Evolutionary conservation across 2,888 invertebrate species (phyloP).

Genomic region (Dryadula phaetusa): DNA sequence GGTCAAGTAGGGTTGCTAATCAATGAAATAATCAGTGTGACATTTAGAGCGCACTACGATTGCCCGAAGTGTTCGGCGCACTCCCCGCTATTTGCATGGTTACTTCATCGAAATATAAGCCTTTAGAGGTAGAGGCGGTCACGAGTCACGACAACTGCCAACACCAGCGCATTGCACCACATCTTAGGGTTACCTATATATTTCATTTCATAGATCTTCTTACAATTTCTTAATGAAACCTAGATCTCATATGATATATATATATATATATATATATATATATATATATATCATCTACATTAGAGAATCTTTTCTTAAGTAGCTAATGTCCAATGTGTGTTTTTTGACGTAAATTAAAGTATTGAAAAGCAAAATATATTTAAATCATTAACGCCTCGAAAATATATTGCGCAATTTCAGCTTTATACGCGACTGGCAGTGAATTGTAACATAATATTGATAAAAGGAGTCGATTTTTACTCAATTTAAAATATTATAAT

Average conservation of each 20-base stretch:
- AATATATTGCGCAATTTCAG: constrained; percentile 15
- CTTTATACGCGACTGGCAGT: constrained; percentile 2
- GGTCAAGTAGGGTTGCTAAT: constrained; percentile 34
- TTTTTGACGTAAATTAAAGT: not conserved
- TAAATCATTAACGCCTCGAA: constrained; percentile 1
- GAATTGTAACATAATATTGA: constrained; percentile 16
- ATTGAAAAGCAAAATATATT: not conserved
- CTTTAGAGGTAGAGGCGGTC: constrained; percentile 30
- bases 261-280: too few species aligned
- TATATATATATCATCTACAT: too few species aligned
- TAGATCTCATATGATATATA: not conserved
- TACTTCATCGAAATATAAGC: constrained; percentile 41
- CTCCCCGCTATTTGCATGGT: constrained; percentile 35
- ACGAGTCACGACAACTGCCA: constrained; percentile 32
- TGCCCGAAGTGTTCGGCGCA: constrained; percentile 25
- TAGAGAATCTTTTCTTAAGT: too few species aligned
- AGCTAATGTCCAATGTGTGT: too few species aligned
- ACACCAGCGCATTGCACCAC: constrained; percentile 28
- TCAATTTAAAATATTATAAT: constrained; percentile 12
- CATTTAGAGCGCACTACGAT: constrained; percentile 42
- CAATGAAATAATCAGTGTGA: constrained; percentile 39
- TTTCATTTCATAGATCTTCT: constrained; percentile 11
- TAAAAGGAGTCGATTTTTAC: constrained; percentile 15
- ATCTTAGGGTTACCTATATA: constrained; percentile 20
- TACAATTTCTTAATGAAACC: not conserved